Conservation (phyloP, 2,797 vertebrate species). For the Sus cebifrons region DNA sequence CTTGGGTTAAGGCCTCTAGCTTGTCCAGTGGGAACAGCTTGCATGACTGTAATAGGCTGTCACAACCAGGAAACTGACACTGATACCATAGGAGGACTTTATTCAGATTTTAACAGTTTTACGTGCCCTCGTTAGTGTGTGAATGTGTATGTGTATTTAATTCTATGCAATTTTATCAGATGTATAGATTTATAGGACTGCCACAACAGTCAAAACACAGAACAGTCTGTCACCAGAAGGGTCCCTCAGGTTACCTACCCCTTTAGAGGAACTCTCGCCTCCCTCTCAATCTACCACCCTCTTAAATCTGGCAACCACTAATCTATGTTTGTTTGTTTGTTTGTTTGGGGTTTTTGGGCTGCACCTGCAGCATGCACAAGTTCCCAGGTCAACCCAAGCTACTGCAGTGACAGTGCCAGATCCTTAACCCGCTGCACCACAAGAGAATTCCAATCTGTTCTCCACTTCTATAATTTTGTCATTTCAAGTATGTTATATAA, state of each 20-base stretch:
- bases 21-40: background rate
- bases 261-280: background rate
- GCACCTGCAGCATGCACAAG: too few relatives aligned
- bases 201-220: slow-evolving; percentile 14
- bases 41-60: background rate
- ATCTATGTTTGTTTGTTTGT: background rate
- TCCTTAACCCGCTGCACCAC: too few relatives aligned
- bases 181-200: background rate
- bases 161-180: background rate
- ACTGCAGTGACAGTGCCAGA: too few relatives aligned
- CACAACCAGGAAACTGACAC: background rate
- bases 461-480: slow-evolving; percentile 24
- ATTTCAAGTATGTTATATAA: slow-evolving; percentile 51
- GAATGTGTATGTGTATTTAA: background rate
- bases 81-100: background rate
- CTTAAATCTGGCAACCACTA: slow-evolving; percentile 29
- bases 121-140: background rate
- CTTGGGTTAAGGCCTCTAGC: too few relatives aligned
- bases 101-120: background rate
- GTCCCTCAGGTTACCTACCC: background rate
- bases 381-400: too few relatives aligned
- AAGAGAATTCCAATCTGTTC: background rate
- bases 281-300: background rate
- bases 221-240: background rate
- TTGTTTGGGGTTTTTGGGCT: too few relatives aligned